Conservation (phyloP, 2,113 vertebrate species). For the Pollachius pollachius region DNA sequence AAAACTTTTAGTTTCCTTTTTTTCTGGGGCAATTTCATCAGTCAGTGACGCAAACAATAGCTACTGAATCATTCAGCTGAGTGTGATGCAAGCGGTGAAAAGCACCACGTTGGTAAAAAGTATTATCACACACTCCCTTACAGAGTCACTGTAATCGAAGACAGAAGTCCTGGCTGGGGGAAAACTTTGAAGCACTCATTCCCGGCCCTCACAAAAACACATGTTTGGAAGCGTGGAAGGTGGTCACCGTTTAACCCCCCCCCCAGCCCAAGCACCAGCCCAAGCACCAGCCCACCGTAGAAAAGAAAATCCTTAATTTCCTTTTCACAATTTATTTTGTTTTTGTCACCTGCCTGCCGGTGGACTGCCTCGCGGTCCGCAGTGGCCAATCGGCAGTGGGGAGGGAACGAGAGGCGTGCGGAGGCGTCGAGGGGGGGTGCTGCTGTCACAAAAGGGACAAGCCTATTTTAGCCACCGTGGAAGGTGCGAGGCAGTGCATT, state of each 20-base stretch:
- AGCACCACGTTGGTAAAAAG: not conserved
- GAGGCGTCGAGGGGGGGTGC: not conserved
- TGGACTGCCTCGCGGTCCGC: not conserved
- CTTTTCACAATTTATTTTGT: no score
- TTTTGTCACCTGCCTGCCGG: no score
- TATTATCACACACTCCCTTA: not conserved
- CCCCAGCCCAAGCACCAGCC: not conserved
- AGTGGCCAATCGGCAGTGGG: no score
- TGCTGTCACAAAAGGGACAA: constrained; percentile 19
- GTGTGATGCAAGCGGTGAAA: not conserved
- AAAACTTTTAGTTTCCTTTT: not conserved
- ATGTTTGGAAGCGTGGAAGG: constrained; percentile 24
- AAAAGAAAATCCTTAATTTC: constrained; percentile 17
- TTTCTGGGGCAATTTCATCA: not conserved
- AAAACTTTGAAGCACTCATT: constrained; percentile 27
- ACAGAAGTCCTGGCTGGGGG: constrained; percentile 27
- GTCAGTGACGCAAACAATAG: not conserved
- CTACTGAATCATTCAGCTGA: constrained; percentile 1
- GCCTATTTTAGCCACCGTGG: constrained; percentile 50
- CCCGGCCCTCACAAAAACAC: constrained; percentile 32
- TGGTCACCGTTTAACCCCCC: constrained; percentile 24
- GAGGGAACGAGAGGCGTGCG: no score
- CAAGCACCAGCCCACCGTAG: not conserved
- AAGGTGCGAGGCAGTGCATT: constrained; percentile 33
- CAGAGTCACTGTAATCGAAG: constrained; percentile 21